These are phyloP conservation scores for Corticium candelabrum DNA, from an alignment of 37 sponge, comb jelly and placozoan genomes.

Conservation along the genomic window DNA sequence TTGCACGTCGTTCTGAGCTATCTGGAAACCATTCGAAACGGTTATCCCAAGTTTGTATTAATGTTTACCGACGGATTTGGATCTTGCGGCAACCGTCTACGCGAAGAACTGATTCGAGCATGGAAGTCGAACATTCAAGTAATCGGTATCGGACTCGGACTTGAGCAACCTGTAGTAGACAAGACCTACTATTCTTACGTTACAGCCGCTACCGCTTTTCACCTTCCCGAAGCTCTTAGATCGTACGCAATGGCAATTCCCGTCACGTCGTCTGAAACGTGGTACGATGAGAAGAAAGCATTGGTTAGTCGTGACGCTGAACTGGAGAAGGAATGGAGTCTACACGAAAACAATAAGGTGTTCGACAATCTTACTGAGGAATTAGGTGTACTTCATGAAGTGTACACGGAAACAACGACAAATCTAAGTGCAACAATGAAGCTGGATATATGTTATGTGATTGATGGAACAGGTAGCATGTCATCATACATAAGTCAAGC, in stretches of 20 bases:
- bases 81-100: background rate
- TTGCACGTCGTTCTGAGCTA: background rate
- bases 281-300: background rate
- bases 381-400: background rate
- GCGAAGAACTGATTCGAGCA: background rate
- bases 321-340: background rate
- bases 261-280: background rate
- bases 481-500: background rate
- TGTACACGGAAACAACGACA: background rate
- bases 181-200: constrained; percentile 1
- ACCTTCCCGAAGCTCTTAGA: background rate
- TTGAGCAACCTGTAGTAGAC: background rate
- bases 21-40: background rate
- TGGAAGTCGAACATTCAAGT: background rate
- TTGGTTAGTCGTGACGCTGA: background rate
- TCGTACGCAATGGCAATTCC: background rate
- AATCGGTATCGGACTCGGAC: background rate
- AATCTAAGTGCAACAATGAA: background rate
- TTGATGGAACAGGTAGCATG: constrained; percentile 2
- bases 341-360: background rate
- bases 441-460: background rate
- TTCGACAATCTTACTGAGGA: background rate
- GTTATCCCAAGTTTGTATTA: background rate
- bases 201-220: background rate
- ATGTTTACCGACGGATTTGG: constrained; percentile 5